These are phyloP conservation scores for Mechanitis messenoides DNA, from an alignment of 2,888 invertebrate genomes.

Conservation along the genomic window DNA sequence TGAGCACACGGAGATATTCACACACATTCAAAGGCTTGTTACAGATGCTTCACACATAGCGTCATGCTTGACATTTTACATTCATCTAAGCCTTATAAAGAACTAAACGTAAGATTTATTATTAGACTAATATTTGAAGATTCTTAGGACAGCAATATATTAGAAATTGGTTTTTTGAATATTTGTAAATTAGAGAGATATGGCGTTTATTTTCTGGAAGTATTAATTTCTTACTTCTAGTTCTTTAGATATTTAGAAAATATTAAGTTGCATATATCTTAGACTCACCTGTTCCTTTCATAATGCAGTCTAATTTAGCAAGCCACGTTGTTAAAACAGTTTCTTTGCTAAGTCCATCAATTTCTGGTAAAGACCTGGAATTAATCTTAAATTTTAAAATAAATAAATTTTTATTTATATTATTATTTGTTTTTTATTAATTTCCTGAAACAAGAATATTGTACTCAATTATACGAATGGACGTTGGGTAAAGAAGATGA, in stretches of 20 bases:
- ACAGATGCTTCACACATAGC: constrained; percentile 38
- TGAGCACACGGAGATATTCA: constrained; percentile 36
- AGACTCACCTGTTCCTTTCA: constrained; percentile 85
- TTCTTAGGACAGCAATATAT: no score
- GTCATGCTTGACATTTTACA: constrained; percentile 33
- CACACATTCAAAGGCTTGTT: constrained; percentile 41
- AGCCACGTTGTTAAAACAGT: constrained; percentile 99
- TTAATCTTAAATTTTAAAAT: not conserved
- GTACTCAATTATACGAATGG: not conserved
- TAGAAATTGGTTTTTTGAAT: no score
- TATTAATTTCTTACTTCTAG: constrained; percentile 11
- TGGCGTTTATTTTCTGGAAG: not conserved
- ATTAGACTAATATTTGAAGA: not conserved
- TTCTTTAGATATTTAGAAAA: constrained; percentile 8
- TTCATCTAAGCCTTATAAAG: constrained; percentile 19
- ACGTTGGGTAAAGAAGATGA: not conserved
- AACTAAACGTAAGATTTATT: constrained; percentile 15
- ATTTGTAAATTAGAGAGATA: not conserved
- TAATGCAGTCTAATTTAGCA: constrained; percentile 99
- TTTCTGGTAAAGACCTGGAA: constrained; percentile 94
- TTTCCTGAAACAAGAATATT: not conserved
- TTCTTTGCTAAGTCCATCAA: constrained; percentile 99
- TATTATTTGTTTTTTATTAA: no score
- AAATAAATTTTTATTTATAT: not conserved
- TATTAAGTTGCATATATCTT: not conserved